These are phyloP conservation scores for Epicampocera succincta DNA, from an alignment of 2,888 invertebrate species.

Conservation along the genomic window DNA sequence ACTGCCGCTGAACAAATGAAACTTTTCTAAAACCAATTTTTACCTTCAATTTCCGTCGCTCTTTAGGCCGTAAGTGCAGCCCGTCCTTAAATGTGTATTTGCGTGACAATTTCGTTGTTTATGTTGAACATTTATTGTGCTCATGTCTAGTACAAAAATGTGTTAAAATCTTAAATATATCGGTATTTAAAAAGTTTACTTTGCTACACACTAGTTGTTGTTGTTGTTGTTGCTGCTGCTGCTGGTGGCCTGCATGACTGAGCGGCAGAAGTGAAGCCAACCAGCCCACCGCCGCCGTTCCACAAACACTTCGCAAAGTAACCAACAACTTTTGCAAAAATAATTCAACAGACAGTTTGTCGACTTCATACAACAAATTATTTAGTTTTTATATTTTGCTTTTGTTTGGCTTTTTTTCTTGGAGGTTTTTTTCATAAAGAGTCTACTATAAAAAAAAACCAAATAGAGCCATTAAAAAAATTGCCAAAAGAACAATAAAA, in stretches of 20 bases:
- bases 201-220: background rate
- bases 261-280: slow-evolving; percentile 27
- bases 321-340: slow-evolving; percentile 44
- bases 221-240: background rate
- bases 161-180: slow-evolving; percentile 50
- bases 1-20: too few species aligned
- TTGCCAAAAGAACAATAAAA: slow-evolving; percentile 28
- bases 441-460: background rate
- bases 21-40: too few species aligned
- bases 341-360: slow-evolving; percentile 65
- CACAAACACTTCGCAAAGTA: slow-evolving; percentile 16
- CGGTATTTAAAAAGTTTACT: too few species aligned
- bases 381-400: slow-evolving; percentile 1
- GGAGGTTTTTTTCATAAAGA: slow-evolving; percentile 17
- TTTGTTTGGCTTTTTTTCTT: too few species aligned
- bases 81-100: background rate
- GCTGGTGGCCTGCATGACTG: slow-evolving; percentile 27
- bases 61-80: background rate
- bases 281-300: background rate
- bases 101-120: slow-evolving; percentile 8
- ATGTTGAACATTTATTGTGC: slow-evolving; percentile 12
- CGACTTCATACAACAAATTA: slow-evolving; percentile 57
- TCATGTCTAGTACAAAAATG: slow-evolving; percentile 31
- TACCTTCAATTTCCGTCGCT: too few species aligned
- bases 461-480: slow-evolving; percentile 1